phyloP scores from a whole-genome alignment of 2,888 invertebrate species.

The Heteropelma amictum region DNA sequence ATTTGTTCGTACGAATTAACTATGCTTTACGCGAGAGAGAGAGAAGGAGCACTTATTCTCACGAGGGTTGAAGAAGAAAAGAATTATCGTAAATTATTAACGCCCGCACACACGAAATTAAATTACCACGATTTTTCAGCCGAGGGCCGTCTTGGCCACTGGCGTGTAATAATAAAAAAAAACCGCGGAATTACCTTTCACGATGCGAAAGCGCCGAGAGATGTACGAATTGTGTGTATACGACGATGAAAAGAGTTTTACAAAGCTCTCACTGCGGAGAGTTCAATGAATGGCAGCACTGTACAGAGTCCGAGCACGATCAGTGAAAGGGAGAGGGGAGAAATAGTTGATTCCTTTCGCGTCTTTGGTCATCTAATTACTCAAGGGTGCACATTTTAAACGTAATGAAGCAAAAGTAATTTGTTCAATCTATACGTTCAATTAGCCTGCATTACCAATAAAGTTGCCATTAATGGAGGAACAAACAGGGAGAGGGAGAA shows the following conservation, averaged over 20 bases:
- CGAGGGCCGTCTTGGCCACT: constrained; percentile 44
- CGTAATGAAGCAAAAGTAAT: background rate
- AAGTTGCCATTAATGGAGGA: constrained; percentile 19
- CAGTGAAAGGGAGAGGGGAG: background rate
- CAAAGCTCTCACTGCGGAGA: constrained; percentile 10
- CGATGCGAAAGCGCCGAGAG: constrained; percentile 25
- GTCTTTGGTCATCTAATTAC: background rate
- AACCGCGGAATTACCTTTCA: constrained; percentile 35
- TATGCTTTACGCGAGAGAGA: background rate
- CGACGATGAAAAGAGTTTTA: background rate
- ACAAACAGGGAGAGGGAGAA: constrained; percentile 1
- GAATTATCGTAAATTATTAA: constrained; percentile 43
- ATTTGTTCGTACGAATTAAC: background rate
- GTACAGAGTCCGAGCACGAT: constrained; percentile 9
- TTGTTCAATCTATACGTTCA: constrained; percentile 15
- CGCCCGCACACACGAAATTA: constrained; percentile 55
- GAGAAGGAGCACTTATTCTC: constrained; percentile 1
- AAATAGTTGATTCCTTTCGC: background rate
- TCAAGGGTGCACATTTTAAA: background rate
- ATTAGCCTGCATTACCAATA: constrained; percentile 52
- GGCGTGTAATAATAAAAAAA: constrained; percentile 35
- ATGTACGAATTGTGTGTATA: constrained; percentile 19
- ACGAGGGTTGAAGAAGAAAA: background rate
- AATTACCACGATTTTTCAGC: constrained; percentile 55
- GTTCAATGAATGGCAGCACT: constrained; percentile 28